phyloP scores from a whole-genome alignment of 1,140 invertebrate species.

The Hycleus phaleratus region DNA sequence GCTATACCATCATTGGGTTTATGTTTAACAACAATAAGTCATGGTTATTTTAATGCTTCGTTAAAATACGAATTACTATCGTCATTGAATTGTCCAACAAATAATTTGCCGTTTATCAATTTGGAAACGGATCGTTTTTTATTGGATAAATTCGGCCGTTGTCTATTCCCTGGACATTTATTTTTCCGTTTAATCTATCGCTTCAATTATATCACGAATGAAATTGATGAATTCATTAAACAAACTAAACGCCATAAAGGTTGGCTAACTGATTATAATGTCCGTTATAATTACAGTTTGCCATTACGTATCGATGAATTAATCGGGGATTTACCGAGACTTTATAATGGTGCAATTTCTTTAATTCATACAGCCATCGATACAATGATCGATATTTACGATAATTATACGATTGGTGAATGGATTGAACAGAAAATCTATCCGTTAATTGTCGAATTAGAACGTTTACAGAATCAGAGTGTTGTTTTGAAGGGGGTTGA shows the following conservation, averaged over 20 bases:
- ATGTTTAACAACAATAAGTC: constrained; percentile 50
- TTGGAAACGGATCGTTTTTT: constrained; percentile 51
- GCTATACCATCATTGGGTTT: constrained; percentile 65
- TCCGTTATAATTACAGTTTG: constrained; percentile 67
- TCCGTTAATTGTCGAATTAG: constrained; percentile 42
- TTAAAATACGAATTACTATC: constrained; percentile 46
- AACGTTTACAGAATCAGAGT: constrained; percentile 42
- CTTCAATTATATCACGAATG: constrained; percentile 46
- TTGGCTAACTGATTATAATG: constrained; percentile 75
- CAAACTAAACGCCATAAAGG: constrained; percentile 42
- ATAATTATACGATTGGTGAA: constrained; percentile 64
- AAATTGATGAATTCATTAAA: constrained; percentile 41
- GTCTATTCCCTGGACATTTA: constrained; percentile 49
- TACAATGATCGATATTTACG: constrained; percentile 60
- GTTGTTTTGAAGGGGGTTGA: constrained; percentile 37
- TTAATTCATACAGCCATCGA: constrained; percentile 56
- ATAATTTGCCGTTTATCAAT: constrained; percentile 41
- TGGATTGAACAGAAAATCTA: constrained; percentile 60
- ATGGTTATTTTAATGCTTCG: constrained; percentile 55
- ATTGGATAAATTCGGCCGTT: constrained; percentile 51
- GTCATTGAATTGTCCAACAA: constrained; percentile 49
- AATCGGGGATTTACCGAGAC: constrained; percentile 53
- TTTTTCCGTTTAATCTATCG: constrained; percentile 52
- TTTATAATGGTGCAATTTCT: constrained; percentile 52
- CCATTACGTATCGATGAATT: constrained; percentile 64